Percentiles rank a stretch among this genome's conserved stretches.
Conservation (phyloP, 2,113 vertebrate genomes). For the Festucalex cinctus region DNA sequence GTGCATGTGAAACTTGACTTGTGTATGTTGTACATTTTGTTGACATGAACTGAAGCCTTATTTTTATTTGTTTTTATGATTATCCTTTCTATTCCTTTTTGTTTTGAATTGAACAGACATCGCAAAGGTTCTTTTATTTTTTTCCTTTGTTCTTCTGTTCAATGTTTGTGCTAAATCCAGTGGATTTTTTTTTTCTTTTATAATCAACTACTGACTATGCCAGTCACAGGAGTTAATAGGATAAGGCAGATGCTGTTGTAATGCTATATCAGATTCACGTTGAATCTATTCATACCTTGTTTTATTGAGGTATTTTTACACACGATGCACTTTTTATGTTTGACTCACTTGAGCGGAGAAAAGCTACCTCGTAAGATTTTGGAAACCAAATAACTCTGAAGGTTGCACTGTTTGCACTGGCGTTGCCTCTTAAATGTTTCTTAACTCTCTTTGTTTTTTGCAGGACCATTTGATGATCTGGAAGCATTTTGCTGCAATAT, state of each 20-base stretch:
- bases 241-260: conserved; percentile 70
- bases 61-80: background rate
- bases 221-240: conserved; percentile 11
- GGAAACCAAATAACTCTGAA: background rate
- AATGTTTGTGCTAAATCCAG: conserved; percentile 73
- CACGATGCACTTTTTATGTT: background rate
- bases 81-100: conserved; percentile 51
- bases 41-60: conserved; percentile 37
- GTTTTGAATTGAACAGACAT: conserved; percentile 44
- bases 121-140: conserved; percentile 14
- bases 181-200: conserved; percentile 72
- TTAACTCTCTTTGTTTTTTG: background rate
- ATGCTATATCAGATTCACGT: conserved; percentile 80
- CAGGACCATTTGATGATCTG: conserved; percentile 21
- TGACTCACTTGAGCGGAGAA: background rate
- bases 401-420: background rate
- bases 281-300: conserved; percentile 70
- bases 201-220: conserved; percentile 68
- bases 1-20: conserved; percentile 30
- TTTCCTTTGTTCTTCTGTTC: conserved; percentile 28
- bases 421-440: background rate
- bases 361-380: background rate
- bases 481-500: conserved; percentile 18
- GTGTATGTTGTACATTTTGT: conserved; percentile 36
- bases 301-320: conserved; percentile 1